Base-by-base conservation (phyloP, 2,888 invertebrate genomes). In the Silvanus unidentatus region DNA sequence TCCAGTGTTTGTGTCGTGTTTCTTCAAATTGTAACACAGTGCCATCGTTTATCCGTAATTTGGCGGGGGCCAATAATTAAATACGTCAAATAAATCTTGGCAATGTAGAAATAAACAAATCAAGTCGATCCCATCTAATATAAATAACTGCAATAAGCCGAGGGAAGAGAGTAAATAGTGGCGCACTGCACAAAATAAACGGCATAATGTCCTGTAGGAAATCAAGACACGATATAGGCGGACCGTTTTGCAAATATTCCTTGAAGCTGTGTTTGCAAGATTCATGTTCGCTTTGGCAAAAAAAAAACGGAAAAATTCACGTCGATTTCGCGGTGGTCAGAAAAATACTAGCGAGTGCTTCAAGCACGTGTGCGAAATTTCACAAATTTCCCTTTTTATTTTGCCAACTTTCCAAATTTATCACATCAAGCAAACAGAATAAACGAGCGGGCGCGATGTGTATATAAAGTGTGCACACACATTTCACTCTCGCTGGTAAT, bases 141-240 rank as follows among this genome's bases (percentile, higher is more conserved):
- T 63, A 63, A 64, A 64, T 63, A 63, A 60, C 63, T 56, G 60
- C 60, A 61, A 56, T 60, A 62, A 60, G 54, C 54, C 53, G 45
- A 47, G 48, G 53, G 49, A 54, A 52, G 51, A 53, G 58, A 53
- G 56, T 57, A 55, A 60, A n/a, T n/a, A n/a, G 13, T 36, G 34
- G 34, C 16, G 12, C 22, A 22, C 22, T n/a, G 8, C 22, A 22
- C 22, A 22, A 22, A 22, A 22, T 22, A 59, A 53, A 52, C 58
- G 45, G 55, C 52, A 53, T 63, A 64, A 64, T 62, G 61, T 64
- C 59, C 61, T 62, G 55, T 54, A 54, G 60, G 57, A 61, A 63
- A 59, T 61, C 59, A 59, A 50, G 61, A 65, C 66, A 66, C 54
- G 64, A 57, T 61, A 66, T 64, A 63, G 68, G 68, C 66, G 68